phyloP scores from a whole-genome alignment of 2,888 invertebrate genomes.

The Chirona hameri region DNA sequence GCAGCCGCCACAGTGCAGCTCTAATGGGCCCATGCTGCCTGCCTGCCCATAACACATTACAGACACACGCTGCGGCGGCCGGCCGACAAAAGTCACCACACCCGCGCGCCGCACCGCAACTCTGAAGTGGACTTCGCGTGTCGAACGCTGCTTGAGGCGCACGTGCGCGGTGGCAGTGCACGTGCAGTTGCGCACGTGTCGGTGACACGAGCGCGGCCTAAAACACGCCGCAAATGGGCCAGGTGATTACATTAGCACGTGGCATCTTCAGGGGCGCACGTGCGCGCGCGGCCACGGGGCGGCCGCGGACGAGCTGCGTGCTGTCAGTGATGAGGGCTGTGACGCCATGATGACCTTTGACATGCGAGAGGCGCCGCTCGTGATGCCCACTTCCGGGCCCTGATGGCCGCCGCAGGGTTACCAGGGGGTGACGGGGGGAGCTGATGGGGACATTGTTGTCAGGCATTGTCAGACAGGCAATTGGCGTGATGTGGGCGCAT shows the following conservation, averaged over 20 bases:
- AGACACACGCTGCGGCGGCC: background rate
- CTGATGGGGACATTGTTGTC: background rate
- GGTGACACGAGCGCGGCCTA: background rate
- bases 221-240: background rate
- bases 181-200: background rate
- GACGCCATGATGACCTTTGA: background rate
- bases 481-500: too few species aligned
- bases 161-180: background rate
- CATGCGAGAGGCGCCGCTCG: background rate
- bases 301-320: background rate
- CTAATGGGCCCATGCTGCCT: background rate
- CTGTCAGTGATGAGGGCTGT: background rate
- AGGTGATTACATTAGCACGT: constrained; percentile 25
- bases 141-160: background rate
- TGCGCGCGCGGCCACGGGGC: background rate
- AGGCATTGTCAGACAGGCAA: too few species aligned
- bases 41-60: background rate
- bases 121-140: background rate
- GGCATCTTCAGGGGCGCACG: constrained; percentile 13
- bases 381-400: background rate
- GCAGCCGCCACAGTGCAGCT: background rate
- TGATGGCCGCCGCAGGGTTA: background rate
- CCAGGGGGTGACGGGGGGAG: background rate
- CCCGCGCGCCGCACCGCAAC: background rate
- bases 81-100: background rate